A percentile compares a stretch with the other conserved stretches of the same genome.
Conservation (phyloP, 2,797 vertebrate genomes). For the Synanceia verrucosa region DNA sequence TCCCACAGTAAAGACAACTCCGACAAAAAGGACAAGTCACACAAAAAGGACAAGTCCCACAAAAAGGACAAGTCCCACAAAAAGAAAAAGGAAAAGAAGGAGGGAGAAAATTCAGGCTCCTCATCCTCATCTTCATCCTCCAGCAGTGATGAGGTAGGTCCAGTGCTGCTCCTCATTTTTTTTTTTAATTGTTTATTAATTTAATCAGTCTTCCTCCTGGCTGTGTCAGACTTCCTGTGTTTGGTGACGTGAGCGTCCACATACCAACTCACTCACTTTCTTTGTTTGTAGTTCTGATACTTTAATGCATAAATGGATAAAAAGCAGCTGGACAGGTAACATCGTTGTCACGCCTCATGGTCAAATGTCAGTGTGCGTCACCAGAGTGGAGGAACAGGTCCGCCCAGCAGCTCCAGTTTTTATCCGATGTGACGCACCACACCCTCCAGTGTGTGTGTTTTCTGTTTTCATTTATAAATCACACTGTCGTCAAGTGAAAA, state of each 20-base stretch:
- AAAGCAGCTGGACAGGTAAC: constrained; percentile 7
- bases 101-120: background rate
- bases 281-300: background rate
- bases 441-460: background rate
- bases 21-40: background rate
- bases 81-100: constrained; percentile 23
- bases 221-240: too few species aligned
- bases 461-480: background rate
- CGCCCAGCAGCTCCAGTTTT: constrained; percentile 1
- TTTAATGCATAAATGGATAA: background rate
- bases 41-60: too few species aligned
- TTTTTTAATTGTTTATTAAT: too few species aligned
- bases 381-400: constrained; percentile 25
- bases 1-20: background rate
- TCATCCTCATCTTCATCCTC: constrained; percentile 44
- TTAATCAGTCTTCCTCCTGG: too few species aligned
- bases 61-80: background rate
- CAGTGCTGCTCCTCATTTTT: background rate
- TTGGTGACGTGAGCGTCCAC: too few species aligned
- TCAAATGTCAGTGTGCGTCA: background rate
- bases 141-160: constrained; percentile 53
- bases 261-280: background rate
- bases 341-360: constrained; percentile 5
- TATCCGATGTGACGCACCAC: background rate
- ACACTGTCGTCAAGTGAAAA: background rate